A percentile compares a stretch with the other conserved stretches of the same genome.
These are phyloP conservation scores for Enteromius thamalakanensis DNA, from an alignment of 2,797 vertebrate species.

Conservation along the genomic window DNA sequence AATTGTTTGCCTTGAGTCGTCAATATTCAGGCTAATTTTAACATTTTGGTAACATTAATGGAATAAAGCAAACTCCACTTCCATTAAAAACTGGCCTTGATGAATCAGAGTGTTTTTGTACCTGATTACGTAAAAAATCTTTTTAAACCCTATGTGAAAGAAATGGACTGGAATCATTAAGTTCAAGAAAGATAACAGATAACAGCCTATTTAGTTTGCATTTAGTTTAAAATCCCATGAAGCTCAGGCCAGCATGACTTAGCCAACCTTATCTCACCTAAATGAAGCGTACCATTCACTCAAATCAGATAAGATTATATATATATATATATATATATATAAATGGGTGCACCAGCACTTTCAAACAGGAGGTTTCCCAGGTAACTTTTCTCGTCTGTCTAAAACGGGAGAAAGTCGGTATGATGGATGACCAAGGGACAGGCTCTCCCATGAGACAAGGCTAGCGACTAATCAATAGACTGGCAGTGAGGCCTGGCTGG, in stretches of 20 bases:
- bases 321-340: not conserved
- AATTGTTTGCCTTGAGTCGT: not conserved
- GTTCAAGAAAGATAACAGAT: constrained; percentile 8
- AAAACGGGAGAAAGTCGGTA: constrained; percentile 33
- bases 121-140: not conserved
- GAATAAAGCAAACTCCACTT: not conserved
- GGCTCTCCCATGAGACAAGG: constrained; percentile 23
- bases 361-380: not conserved
- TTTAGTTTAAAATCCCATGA: not conserved
- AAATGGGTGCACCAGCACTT: not conserved
- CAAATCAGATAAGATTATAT: not conserved
- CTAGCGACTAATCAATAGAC: constrained; percentile 51
- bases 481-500: constrained; percentile 34
- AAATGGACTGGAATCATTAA: not conserved
- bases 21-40: constrained; percentile 2
- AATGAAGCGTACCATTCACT: not conserved
- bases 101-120: not conserved
- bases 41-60: not conserved
- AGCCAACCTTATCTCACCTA: not conserved
- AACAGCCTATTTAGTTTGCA: not conserved
- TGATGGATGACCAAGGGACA: constrained; percentile 42
- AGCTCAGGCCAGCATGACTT: not conserved
- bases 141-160: not conserved
- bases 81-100: not conserved
- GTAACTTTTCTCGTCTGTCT: constrained; percentile 27